These are phyloP conservation scores for Macroramphosus scolopax DNA, from an alignment of 2,797 vertebrate species.

Conservation along the genomic window DNA sequence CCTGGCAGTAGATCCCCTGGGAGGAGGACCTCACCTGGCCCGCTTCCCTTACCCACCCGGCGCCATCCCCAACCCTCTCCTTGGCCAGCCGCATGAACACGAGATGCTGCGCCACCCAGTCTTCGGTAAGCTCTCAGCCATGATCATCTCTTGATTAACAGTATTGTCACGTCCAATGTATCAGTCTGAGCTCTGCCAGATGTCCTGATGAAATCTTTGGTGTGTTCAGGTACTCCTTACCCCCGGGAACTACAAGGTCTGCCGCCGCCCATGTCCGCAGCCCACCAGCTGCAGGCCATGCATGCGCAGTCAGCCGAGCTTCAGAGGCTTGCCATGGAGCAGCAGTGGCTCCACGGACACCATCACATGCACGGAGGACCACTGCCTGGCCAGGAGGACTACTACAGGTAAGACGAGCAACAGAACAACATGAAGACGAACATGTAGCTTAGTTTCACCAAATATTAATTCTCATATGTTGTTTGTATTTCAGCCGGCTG, in stretches of 20 bases:
- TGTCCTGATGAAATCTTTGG: slow-evolving; percentile 6
- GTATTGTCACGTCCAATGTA: not conserved
- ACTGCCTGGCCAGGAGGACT: slow-evolving; percentile 97
- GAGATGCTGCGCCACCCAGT: slow-evolving; percentile 99
- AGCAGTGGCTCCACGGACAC: slow-evolving; percentile 97
- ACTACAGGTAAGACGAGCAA: slow-evolving; percentile 87
- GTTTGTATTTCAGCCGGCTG: slow-evolving; percentile 86
- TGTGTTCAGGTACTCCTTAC: slow-evolving; percentile 86
- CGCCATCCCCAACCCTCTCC: slow-evolving; percentile 92
- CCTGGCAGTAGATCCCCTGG: slow-evolving; percentile 88
- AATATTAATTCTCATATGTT: slow-evolving; percentile 9
- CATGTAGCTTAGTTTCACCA: no score
- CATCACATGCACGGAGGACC: slow-evolving; percentile 98
- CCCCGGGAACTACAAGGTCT: slow-evolving; percentile 91
- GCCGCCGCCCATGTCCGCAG: slow-evolving; percentile 95
- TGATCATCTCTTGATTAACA: no score
- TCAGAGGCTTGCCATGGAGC: slow-evolving; percentile 98
- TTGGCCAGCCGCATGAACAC: slow-evolving; percentile 94
- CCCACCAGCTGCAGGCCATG: slow-evolving; percentile 99
- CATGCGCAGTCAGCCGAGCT: slow-evolving; percentile 98
- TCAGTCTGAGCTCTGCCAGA: not conserved
- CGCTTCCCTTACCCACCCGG: slow-evolving; percentile 97
- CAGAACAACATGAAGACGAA: not conserved
- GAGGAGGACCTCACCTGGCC: slow-evolving; percentile 92
- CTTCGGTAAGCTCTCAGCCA: slow-evolving; percentile 82